These are phyloP conservation scores for Uloborus diversus DNA, from an alignment of 1,140 invertebrate genomes.

Conservation along the genomic window DNA sequence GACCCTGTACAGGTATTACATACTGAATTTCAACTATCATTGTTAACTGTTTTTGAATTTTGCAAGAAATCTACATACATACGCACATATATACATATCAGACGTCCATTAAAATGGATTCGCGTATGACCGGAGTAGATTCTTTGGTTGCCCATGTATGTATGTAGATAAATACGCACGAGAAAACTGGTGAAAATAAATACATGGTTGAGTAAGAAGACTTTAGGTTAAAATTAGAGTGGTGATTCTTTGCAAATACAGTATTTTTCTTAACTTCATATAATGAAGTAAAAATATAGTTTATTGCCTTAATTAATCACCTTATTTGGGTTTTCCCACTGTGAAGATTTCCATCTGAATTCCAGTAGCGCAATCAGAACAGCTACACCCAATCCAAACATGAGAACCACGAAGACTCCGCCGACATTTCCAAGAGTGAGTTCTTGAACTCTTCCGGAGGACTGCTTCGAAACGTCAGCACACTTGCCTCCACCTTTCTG, in stretches of 20 bases:
- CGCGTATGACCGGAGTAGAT: not conserved
- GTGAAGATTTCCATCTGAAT: constrained; percentile 59
- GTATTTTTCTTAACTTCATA: not conserved
- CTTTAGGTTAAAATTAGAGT: not conserved
- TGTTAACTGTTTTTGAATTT: too few species aligned
- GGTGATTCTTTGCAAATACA: not conserved
- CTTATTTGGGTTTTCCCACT: constrained; percentile 46
- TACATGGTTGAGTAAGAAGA: not conserved
- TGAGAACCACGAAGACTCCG: constrained; percentile 70
- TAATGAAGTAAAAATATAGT: not conserved
- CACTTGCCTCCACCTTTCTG: constrained; percentile 61
- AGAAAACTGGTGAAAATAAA: not conserved
- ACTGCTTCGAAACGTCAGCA: constrained; percentile 54
- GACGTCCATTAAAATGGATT: too few species aligned
- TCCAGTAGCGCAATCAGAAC: constrained; percentile 58
- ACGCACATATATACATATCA: too few species aligned
- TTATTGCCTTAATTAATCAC: constrained; percentile 22
- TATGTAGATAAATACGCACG: not conserved
- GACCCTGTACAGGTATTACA: too few species aligned
- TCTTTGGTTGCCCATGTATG: not conserved
- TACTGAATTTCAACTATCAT: too few species aligned
- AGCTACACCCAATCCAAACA: constrained; percentile 65
- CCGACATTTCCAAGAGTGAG: constrained; percentile 65
- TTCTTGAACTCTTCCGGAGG: constrained; percentile 62
- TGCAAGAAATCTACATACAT: too few species aligned